Conservation (phyloP, 30 jellyfish, hydroid and myxozoan species). For the Cassiopea xamachana region DNA sequence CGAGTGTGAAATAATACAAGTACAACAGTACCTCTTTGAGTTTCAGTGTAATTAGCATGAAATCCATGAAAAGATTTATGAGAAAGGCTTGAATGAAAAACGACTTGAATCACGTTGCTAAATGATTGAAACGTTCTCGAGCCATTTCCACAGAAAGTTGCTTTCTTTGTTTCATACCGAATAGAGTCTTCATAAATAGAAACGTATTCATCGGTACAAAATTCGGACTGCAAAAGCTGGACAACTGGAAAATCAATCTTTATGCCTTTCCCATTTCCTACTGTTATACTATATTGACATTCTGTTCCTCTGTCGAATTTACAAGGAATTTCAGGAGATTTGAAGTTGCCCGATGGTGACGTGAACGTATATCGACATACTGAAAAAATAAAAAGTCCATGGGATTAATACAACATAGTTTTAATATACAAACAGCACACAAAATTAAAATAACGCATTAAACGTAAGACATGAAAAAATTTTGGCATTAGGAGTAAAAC, state of each 20-base stretch:
- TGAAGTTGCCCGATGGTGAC: slow-evolving; percentile 13
- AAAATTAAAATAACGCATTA: background rate
- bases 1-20: too few species aligned
- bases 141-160: background rate
- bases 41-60: background rate
- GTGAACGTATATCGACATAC: background rate
- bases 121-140: background rate
- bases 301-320: background rate
- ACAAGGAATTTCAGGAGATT: slow-evolving; percentile 1
- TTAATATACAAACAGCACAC: background rate
- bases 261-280: background rate
- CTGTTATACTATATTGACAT: background rate
- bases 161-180: background rate
- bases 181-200: background rate
- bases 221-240: background rate
- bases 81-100: background rate
- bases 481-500: background rate
- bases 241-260: background rate
- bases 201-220: background rate
- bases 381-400: background rate
- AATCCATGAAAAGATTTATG: background rate
- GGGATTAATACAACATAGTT: background rate
- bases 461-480: background rate
- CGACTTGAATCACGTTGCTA: slow-evolving; percentile 7
- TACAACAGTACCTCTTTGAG: background rate